Evolutionary conservation across 2,797 vertebrate genomes (phyloP), one percentile per base, ranked within the genome.

Genomic region (Rhynchotus rufescens): DNA sequence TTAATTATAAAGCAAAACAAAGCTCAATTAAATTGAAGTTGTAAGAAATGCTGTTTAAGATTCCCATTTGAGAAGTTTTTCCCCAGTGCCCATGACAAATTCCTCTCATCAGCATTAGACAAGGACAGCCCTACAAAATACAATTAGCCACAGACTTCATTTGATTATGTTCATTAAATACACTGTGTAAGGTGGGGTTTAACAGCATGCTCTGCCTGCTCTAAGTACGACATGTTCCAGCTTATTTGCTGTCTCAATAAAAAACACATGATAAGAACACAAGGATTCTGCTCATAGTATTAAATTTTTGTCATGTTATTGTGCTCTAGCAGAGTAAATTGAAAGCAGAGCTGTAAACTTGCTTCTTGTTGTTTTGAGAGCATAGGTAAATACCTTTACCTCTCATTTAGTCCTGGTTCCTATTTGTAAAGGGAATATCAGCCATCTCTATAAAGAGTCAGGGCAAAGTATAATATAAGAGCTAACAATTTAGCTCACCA

Each of bases 1-100:
- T 96, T 96, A 92, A 95, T 96, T 95, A 85, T 86, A 95, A 92
- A 94, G 84, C 89, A 93, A 92, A 93, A 65, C 74, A 93, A 93
- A 67, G 75, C 64, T 73, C 87, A 90, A 90, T 95, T 96, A 86
- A 92, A 94, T 96, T 93, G 84, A 94, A 91, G 80, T 96, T 93
- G 86, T 80, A 88, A 93, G 66, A 62, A 5, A 94, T 88, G 86
- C 84, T 94, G 52, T 94, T 96, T 92, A 75, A 85, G 88, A 92
- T 94, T 96, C 88, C 90, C 66, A 61, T 87, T 92, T 89, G 79
- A 95, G 85, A 92, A 80, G 60, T 84, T 93, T 93, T 89, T 83
- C 91, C 95, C 93, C 12, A 49, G 80, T 79, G 88, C 89, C 85
- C 73, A 66, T 91, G 92, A 91, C 86, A 95, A 95, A 96, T 96